A percentile compares a stretch with the other conserved stretches of the same genome.
These are phyloP conservation scores for Heteronetta atricapilla DNA, from an alignment of 2,113 vertebrate species.

Conservation along the genomic window DNA sequence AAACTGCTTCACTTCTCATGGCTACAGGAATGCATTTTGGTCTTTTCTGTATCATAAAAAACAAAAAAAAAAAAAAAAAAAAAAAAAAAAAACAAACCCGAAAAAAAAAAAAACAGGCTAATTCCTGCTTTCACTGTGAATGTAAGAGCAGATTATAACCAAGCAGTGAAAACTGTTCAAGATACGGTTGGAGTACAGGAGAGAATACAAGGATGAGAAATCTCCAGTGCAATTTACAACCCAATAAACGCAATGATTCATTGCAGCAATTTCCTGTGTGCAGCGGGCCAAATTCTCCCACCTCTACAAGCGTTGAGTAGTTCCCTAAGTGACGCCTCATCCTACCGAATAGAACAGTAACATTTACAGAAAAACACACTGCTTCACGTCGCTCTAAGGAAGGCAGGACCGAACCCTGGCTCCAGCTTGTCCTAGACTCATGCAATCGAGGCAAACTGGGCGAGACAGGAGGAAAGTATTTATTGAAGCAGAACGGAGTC, in stretches of 20 bases:
- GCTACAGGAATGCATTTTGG: not conserved
- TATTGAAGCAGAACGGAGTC: not conserved
- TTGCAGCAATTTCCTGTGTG: not conserved
- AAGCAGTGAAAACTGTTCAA: not conserved
- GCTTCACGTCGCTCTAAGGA: accelerated
- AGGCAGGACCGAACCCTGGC: not conserved
- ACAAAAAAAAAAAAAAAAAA: not conserved
- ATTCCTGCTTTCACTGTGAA: not conserved
- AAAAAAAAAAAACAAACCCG: accelerated
- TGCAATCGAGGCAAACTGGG: not conserved
- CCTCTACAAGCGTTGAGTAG: not conserved
- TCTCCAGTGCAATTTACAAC: not conserved
- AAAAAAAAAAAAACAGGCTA: not conserved
- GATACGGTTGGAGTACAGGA: accelerated
- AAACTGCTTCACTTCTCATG: not conserved
- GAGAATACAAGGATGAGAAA: not conserved
- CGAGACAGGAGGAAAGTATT: not conserved
- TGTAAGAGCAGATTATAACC: not conserved
- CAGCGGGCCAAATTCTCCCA: conserved; percentile 18
- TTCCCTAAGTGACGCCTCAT: not conserved
- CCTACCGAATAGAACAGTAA: not conserved
- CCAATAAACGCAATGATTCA: conserved; percentile 5
- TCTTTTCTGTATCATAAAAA: not conserved
- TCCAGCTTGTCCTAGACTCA: not conserved
- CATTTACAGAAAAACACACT: not conserved